phyloP scores from a whole-genome alignment of 2,888 invertebrate species.

The Parasteatoda lunata region DNA sequence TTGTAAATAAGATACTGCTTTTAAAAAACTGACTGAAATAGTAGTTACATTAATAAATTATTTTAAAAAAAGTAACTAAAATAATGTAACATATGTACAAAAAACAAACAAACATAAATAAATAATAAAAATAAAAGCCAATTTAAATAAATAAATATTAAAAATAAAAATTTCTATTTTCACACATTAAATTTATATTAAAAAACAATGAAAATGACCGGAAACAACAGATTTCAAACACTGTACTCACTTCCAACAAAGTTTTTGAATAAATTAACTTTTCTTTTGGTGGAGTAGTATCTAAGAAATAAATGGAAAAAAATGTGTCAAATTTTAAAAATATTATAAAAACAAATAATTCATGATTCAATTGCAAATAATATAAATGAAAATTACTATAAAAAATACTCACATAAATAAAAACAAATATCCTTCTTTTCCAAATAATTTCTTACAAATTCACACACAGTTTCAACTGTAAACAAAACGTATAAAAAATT shows the following conservation, averaged over 20 bases:
- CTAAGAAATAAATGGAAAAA: constrained; percentile 17
- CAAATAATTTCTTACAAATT: constrained; percentile 84
- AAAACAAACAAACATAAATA: too few relatives aligned
- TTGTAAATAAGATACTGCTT: too few relatives aligned
- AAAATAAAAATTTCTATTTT: too few relatives aligned
- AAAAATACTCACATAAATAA: constrained; percentile 83
- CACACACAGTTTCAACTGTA: constrained; percentile 80
- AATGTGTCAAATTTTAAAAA: background rate
- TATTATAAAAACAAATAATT: background rate
- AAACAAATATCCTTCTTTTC: constrained; percentile 81
- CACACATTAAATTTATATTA: too few relatives aligned
- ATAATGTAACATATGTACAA: too few relatives aligned
- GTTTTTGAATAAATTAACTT: constrained; percentile 78
- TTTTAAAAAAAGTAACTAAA: too few relatives aligned
- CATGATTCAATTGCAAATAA: background rate
- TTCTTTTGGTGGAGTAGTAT: constrained; percentile 88
- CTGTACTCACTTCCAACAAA: constrained; percentile 38
- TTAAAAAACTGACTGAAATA: too few relatives aligned
- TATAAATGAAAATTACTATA: background rate
- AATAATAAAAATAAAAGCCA: too few relatives aligned
- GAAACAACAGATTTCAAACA: too few relatives aligned
- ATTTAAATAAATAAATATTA: too few relatives aligned
- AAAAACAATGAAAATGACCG: too few relatives aligned
- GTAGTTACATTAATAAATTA: too few relatives aligned
- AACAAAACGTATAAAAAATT: background rate